These are phyloP conservation scores for Schizopygopsis malacanthus DNA, from an alignment of 2,797 vertebrate species.

Conservation along the genomic window DNA sequence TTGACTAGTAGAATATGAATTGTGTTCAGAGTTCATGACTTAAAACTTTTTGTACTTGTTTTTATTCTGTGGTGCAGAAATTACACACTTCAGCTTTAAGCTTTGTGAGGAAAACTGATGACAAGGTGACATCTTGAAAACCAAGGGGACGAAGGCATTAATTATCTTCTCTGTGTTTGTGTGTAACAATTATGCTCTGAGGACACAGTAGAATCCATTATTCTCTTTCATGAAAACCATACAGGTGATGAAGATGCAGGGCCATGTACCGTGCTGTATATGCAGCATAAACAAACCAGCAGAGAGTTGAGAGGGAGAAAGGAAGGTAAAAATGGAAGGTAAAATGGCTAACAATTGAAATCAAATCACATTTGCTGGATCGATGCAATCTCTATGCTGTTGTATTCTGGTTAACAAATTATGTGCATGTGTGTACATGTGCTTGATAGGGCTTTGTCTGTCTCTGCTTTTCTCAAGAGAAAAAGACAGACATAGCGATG, in stretches of 20 bases:
- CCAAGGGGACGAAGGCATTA: conserved; percentile 2
- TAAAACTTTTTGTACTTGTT: not conserved
- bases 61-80: not conserved
- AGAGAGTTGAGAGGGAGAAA: not conserved
- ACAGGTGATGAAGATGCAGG: not conserved
- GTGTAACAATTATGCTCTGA: not conserved
- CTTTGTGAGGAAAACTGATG: not conserved
- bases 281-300: not conserved
- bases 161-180: not conserved
- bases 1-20: not conserved
- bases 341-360: not conserved
- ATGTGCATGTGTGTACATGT: conserved; percentile 21
- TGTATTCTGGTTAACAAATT: conserved; percentile 9
- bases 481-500: conserved; percentile 15
- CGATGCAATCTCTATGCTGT: not conserved
- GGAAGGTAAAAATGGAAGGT: not conserved
- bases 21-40: not conserved
- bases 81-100: conserved; percentile 12
- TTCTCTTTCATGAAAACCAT: not conserved
- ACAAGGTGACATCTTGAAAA: conserved; percentile 2
- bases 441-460: conserved; percentile 13
- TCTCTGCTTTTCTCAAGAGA: not conserved
- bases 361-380: not conserved
- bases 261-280: not conserved
- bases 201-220: not conserved